These are phyloP conservation scores for Arvicanthis niloticus DNA, from an alignment of 2,113 vertebrate genomes.

Conservation along the genomic window DNA sequence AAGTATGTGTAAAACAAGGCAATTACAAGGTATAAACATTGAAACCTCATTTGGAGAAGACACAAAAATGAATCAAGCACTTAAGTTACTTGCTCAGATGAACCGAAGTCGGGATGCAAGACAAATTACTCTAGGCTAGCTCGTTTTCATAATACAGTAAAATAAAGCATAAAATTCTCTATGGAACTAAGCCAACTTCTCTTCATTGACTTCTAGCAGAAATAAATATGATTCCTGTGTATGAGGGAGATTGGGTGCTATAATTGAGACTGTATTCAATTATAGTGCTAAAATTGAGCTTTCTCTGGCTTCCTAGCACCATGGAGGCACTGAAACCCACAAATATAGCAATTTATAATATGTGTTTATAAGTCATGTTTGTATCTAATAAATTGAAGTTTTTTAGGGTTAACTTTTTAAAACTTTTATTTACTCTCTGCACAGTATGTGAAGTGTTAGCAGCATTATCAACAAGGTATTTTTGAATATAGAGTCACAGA, in stretches of 20 bases:
- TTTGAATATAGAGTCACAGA: neutral
- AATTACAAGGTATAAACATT: conserved; percentile 59
- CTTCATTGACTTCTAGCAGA: conserved; percentile 56
- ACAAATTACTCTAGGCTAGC: conserved; percentile 58
- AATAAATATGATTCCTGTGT: conserved; percentile 45
- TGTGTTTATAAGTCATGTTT: neutral
- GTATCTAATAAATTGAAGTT: conserved; percentile 34
- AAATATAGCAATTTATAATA: neutral
- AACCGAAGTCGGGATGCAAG: conserved; percentile 66
- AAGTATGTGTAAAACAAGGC: conserved; percentile 53
- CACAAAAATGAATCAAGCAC: conserved; percentile 25
- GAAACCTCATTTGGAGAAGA: conserved; percentile 47
- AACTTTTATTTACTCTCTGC: neutral
- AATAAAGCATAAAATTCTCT: conserved; percentile 55
- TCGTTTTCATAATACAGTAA: conserved; percentile 38
- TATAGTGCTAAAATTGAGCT: neutral
- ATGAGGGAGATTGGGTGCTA: neutral
- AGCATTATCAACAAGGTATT: neutral
- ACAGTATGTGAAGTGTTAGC: neutral
- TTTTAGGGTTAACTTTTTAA: neutral
- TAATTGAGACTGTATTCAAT: conserved; percentile 39
- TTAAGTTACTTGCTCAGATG: conserved; percentile 48
- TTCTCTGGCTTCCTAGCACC: neutral
- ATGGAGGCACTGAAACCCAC: neutral
- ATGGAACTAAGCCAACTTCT: conserved; percentile 47